phyloP scores from a whole-genome alignment of 2,797 vertebrate genomes.

The Pseudomugil tenellus region DNA sequence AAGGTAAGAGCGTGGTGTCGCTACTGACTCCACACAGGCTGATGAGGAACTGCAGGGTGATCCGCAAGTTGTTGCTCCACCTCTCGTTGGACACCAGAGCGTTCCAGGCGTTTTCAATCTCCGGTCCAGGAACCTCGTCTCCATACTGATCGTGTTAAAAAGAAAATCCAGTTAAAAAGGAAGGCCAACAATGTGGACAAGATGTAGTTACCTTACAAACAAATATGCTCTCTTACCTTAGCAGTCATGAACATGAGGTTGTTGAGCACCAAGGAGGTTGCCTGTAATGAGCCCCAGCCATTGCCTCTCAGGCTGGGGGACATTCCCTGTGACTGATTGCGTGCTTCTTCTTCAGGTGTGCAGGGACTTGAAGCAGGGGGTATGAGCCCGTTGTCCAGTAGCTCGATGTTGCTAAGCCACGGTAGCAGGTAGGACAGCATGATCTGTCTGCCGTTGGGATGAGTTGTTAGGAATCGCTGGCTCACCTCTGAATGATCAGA shows the following conservation, averaged over 20 bases:
- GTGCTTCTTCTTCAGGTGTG: conserved; percentile 91
- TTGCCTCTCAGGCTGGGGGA: conserved; percentile 89
- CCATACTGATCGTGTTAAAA: conserved; percentile 85
- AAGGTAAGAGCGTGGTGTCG: conserved; percentile 93
- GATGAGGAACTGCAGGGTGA: conserved; percentile 96
- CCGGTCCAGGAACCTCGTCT: conserved; percentile 95
- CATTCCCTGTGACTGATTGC: conserved; percentile 82
- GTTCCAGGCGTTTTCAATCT: conserved; percentile 99
- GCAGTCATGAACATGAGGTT: conserved; percentile 99
- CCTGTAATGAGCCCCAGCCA: conserved; percentile 97
- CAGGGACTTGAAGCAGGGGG: conserved; percentile 94
- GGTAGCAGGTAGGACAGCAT: conserved; percentile 98
- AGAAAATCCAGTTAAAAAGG: background rate
- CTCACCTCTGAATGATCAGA: conserved; percentile 87
- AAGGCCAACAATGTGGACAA: background rate
- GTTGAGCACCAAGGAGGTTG: conserved; percentile 96
- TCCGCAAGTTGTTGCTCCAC: conserved; percentile 96
- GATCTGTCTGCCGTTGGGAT: conserved; percentile 96
- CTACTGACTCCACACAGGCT: conserved; percentile 98
- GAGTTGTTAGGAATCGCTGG: conserved; percentile 95
- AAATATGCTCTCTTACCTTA: conserved; percentile 83
- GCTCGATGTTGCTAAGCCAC: conserved; percentile 97
- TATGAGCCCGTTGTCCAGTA: conserved; percentile 93
- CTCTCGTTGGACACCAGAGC: conserved; percentile 96
- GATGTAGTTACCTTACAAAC: background rate